Evolutionary conservation across 2,113 vertebrate genomes (phyloP).

Genomic region (Pavo muticus): DNA sequence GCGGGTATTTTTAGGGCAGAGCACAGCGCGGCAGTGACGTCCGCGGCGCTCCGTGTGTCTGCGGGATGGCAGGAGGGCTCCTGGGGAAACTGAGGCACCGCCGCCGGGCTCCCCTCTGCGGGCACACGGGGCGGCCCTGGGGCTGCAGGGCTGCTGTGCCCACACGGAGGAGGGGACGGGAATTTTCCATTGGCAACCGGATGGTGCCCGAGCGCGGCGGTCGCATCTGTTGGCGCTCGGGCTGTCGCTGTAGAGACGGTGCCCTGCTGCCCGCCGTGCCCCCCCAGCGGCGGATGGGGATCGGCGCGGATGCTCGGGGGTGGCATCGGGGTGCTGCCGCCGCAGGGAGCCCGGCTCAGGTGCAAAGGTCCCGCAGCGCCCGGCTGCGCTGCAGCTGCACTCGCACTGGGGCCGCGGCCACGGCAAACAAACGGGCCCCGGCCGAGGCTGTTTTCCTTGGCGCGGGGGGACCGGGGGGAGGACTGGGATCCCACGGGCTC

Average conservation of each 20-base stretch:
- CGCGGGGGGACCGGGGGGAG: not conserved
- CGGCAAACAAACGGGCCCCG: not conserved
- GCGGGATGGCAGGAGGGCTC: not conserved
- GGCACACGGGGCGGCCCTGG: not conserved
- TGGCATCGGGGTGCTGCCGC: too few relatives aligned
- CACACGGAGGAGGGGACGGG: not conserved
- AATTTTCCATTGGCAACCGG: not conserved
- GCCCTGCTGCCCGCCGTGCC: not conserved
- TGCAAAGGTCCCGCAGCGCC: not conserved
- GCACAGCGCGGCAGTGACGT: not conserved
- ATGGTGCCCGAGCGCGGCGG: not conserved
- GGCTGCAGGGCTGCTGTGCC: not conserved
- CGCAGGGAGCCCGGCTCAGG: not conserved
- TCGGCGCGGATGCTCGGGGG: not conserved
- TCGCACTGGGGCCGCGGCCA: not conserved
- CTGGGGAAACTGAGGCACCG: not conserved
- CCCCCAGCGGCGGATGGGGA: not conserved
- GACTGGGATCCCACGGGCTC: constrained; percentile 46
- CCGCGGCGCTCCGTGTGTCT: not conserved
- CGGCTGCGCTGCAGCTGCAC: not conserved
- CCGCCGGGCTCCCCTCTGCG: not conserved
- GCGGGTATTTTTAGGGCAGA: not conserved
- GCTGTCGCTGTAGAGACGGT: not conserved
- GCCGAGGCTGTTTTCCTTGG: constrained; percentile 32
- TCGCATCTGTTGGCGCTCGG: not conserved